Evolutionary conservation across 2,797 vertebrate genomes (phyloP).

Genomic region (Mormyrops boulengeri): DNA sequence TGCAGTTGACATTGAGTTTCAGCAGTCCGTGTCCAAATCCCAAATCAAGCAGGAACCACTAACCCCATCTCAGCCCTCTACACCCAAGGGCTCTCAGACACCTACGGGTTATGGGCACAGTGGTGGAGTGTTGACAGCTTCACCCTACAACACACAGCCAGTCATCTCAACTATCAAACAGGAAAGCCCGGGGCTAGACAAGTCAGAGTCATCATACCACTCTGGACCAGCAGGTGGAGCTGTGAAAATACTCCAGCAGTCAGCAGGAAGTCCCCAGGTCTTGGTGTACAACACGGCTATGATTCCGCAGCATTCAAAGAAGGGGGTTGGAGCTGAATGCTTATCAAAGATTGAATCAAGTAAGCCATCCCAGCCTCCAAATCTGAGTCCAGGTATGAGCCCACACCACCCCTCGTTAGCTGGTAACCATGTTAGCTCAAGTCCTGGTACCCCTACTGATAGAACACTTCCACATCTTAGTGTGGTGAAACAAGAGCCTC

Average conservation of each 20-base stretch:
- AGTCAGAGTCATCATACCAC: conserved; percentile 73
- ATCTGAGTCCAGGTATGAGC: conserved; percentile 79
- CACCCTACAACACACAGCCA: conserved; percentile 71
- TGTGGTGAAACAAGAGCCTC: conserved; percentile 77
- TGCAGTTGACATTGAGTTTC: conserved; percentile 90
- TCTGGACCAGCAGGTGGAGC: conserved; percentile 73
- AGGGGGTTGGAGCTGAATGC: conserved; percentile 72
- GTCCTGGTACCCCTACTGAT: conserved; percentile 66
- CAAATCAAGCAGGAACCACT: conserved; percentile 91
- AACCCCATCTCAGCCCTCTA: conserved; percentile 67
- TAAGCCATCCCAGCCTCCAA: conserved; percentile 78
- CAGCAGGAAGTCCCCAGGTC: conserved; percentile 69
- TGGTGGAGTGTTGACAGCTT: conserved; percentile 51
- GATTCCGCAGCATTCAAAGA: conserved; percentile 76
- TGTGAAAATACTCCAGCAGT: conserved; percentile 75
- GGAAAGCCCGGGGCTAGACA: conserved; percentile 70
- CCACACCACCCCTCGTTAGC: conserved; percentile 85
- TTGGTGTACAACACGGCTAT: conserved; percentile 76
- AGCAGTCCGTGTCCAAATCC: conserved; percentile 89
- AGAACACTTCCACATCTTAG: conserved; percentile 69
- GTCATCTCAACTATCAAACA: conserved; percentile 76
- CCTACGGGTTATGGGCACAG: conserved; percentile 74
- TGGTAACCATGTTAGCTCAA: conserved; percentile 79
- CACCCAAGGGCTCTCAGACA: conserved; percentile 69
- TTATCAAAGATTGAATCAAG: conserved; percentile 68